A percentile compares a stretch with the other conserved stretches of the same genome.
phyloP scores from a whole-genome alignment of 2,113 vertebrate species.

The Xenopus tropicalis region UCB_Xtro_10.0 CM004447.2:5759001-5759500 shows the following conservation, averaged over 20 bases:
- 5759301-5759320: conserved; percentile 29
- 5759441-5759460: background rate
- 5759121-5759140: too few species aligned
- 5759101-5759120: too few species aligned
- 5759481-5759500: conserved; percentile 11
- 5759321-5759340: background rate
- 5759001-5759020: too few species aligned
- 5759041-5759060: too few species aligned
- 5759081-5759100: too few species aligned
- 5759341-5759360: background rate
- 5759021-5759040: too few species aligned
- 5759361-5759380: background rate
- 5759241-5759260: background rate
- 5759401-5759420: background rate
- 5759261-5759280: background rate
- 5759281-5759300: conserved; percentile 13
- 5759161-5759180: too few species aligned
- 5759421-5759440: background rate
- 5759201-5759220: too few species aligned
- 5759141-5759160: too few species aligned
- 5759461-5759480: background rate
- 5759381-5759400: background rate
- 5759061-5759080: too few species aligned
- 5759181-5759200: too few species aligned
- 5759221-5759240: too few species aligned